phyloP scores from a whole-genome alignment of 2,113 vertebrate species.

The Halcyon senegalensis region DNA sequence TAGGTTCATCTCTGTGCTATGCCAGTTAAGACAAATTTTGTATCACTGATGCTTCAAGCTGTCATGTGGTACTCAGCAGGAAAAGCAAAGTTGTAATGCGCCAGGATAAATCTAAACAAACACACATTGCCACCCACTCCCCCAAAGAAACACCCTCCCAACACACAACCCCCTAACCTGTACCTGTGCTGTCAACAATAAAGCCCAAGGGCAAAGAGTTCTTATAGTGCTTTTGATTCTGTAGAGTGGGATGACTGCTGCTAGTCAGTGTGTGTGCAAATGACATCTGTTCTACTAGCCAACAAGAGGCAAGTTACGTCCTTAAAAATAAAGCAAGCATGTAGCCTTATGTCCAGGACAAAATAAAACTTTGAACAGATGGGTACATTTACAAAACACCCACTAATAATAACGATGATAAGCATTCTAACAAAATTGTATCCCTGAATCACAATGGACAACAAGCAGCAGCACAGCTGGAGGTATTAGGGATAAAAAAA shows the following conservation, averaged over 20 bases:
- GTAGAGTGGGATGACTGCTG: neutral
- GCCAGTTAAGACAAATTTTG: neutral
- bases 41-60: neutral
- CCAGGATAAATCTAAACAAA: neutral
- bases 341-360: neutral
- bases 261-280: neutral
- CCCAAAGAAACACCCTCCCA: neutral
- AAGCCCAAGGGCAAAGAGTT: neutral
- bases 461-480: neutral
- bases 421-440: neutral
- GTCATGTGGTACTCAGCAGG: neutral
- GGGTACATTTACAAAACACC: neutral
- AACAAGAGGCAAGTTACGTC: neutral
- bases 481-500: neutral
- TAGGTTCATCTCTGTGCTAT: neutral
- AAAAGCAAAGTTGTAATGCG: neutral
- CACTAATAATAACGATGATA: neutral
- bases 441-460: neutral
- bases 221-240: neutral
- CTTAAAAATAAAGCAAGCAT: neutral
- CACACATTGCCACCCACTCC: no score
- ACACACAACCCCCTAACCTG: neutral
- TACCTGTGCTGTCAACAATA: neutral
- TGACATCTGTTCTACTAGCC: neutral
- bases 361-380: neutral